These are phyloP conservation scores for Porites divaricata DNA, from an alignment of 92 coral and sea anemone genomes.

Conservation along the genomic window DNA sequence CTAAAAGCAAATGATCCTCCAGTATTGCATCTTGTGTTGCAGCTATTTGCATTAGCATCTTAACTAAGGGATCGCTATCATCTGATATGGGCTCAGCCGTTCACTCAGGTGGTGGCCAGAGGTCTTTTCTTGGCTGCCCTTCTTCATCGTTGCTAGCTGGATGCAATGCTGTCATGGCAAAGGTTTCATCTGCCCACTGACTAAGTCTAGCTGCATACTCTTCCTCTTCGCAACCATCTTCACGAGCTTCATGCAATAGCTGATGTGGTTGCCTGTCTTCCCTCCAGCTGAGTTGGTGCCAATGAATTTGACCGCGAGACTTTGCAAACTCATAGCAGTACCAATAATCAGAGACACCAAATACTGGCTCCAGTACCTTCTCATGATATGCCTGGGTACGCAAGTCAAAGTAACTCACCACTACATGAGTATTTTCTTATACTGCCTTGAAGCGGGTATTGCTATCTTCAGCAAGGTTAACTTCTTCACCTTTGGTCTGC, in stretches of 20 bases:
- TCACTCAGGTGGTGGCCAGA: conserved; percentile 58
- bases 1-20: conserved; percentile 46
- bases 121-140: conserved; percentile 47
- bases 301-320: conserved; percentile 29
- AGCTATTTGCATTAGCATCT: conserved; percentile 61
- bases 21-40: conserved; percentile 51
- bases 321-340: conserved; percentile 42
- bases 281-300: conserved; percentile 54
- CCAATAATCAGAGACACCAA: conserved; percentile 47
- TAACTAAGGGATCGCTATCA: conserved; percentile 53
- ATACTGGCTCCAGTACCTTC: conserved; percentile 38
- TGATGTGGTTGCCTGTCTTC: conserved; percentile 44
- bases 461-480: too few relatives aligned
- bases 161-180: conserved; percentile 50
- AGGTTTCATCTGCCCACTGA: conserved; percentile 51
- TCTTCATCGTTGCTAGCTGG: conserved; percentile 60
- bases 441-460: too few relatives aligned
- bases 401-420: conserved; percentile 4
- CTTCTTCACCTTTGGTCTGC: too few relatives aligned
- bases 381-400: conserved; percentile 49
- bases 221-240: conserved; percentile 41
- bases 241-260: conserved; percentile 27
- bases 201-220: conserved; percentile 41
- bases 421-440: too few relatives aligned
- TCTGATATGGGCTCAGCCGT: conserved; percentile 41